Conservation (phyloP, 2,113 vertebrate genomes). For the Tiliqua scincoides region DNA sequence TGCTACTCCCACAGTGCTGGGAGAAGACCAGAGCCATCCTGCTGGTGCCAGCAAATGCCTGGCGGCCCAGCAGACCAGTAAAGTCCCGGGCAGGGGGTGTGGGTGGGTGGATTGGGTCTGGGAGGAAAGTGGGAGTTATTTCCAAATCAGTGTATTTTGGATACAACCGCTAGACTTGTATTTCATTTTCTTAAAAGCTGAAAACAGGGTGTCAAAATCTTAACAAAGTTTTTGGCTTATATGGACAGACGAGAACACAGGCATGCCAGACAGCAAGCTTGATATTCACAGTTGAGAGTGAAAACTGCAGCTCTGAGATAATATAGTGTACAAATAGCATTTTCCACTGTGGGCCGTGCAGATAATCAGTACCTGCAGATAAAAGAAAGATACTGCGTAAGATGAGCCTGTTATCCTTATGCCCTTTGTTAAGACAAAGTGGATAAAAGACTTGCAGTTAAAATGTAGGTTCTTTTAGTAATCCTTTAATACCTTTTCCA, state of each 20-base stretch:
- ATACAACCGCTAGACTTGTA: background rate
- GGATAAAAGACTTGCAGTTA: constrained; percentile 5
- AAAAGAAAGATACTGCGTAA: background rate
- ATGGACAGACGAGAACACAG: background rate
- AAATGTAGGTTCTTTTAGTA: background rate
- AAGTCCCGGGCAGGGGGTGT: too few relatives aligned
- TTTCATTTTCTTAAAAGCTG: background rate
- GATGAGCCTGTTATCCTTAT: background rate
- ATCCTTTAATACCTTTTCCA: background rate
- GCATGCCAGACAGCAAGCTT: background rate
- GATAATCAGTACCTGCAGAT: constrained; percentile 16
- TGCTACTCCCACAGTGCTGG: too few relatives aligned
- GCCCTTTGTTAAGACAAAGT: background rate
- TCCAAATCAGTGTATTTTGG: background rate
- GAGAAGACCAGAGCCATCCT: too few relatives aligned
- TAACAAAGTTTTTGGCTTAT: background rate
- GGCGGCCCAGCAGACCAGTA: too few relatives aligned
- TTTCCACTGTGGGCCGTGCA: background rate
- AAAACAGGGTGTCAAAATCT: background rate
- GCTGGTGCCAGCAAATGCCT: too few relatives aligned
- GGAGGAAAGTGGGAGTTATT: too few relatives aligned
- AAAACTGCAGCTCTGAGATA: background rate
- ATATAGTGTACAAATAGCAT: background rate
- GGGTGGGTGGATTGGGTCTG: too few relatives aligned
- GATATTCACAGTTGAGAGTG: background rate